These are phyloP conservation scores for Hippocampus barbouri DNA, from an alignment of 2,113 vertebrate species.

Conservation along the genomic window DNA sequence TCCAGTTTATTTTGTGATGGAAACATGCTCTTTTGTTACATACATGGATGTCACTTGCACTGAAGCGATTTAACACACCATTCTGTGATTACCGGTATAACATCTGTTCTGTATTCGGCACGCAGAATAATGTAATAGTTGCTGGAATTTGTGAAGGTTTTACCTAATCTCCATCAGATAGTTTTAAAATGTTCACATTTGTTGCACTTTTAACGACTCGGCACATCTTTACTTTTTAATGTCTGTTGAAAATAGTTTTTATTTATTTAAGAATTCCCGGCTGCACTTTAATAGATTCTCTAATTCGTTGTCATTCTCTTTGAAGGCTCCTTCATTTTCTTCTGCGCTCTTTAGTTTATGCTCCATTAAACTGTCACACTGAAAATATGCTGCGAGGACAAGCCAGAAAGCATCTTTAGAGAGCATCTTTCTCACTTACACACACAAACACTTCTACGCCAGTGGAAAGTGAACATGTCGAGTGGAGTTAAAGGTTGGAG, in stretches of 20 bases:
- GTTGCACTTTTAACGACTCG: not conserved
- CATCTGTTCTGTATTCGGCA: not conserved
- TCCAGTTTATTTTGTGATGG: slow-evolving; percentile 6
- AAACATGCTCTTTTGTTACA: slow-evolving; percentile 13
- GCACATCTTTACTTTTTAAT: slow-evolving; percentile 28
- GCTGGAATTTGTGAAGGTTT: not conserved
- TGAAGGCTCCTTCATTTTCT: slow-evolving; percentile 14
- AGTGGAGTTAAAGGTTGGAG: slow-evolving; percentile 27
- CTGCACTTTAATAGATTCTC: slow-evolving; percentile 1
- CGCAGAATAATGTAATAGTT: not conserved
- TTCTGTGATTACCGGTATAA: not conserved
- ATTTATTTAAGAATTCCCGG: slow-evolving; percentile 2
- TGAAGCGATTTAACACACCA: not conserved
- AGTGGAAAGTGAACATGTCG: slow-evolving; percentile 27
- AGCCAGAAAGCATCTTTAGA: slow-evolving; percentile 27
- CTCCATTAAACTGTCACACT: slow-evolving; percentile 48
- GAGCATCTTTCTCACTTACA: slow-evolving; percentile 14
- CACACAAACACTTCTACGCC: slow-evolving; percentile 33
- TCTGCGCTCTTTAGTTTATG: slow-evolving; percentile 17
- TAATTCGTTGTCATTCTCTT: slow-evolving; percentile 1
- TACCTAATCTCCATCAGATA: not conserved
- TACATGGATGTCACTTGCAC: not conserved
- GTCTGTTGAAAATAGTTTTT: slow-evolving; percentile 13
- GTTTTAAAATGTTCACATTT: not conserved
- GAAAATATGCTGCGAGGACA: slow-evolving; percentile 4